Base-by-base conservation (phyloP, 2,888 invertebrate species). In the Seira ritae region DNA sequence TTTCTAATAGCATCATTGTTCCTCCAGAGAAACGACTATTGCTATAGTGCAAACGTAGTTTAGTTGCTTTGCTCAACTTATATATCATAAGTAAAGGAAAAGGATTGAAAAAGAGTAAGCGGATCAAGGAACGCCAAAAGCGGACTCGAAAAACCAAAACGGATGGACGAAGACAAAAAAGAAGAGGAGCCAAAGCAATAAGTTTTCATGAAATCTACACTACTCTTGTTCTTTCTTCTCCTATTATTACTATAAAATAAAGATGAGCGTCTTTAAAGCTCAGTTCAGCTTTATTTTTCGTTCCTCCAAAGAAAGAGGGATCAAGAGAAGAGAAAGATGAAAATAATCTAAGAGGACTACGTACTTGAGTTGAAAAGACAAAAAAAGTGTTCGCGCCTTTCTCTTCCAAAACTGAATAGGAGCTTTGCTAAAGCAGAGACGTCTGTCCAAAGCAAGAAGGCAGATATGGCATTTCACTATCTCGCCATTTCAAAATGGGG, bases 121-220 rank as follows among this genome's bases (percentile, higher is more conserved):
- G 79, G 79, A 79, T 69, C 70, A 77, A n/a, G 70, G 37, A 76
- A 76, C 68, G 67, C 76, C 68, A 76, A 76, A n/a, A 50, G 50
- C 20, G 73, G 71, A 46, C 60, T 60, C 60, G 17, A 10, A 60
- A 60, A 60, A 60, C 60, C 60, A 60, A 60, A 60, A 60, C 60
- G 15, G 60, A 60, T 60, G 60, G 60, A 60, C 42, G 42, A 42
- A 42, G 12, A 12, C 4, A 60, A n/a, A 60, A 60, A n/a, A 17
- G n/a, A n/a, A 46, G 22, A 76, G 37, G 37, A 68, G 67, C 37
- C 20, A n/a, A 42, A 22, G 80, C 75, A 80, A 75, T 80, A 75
- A 80, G 80, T 80, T 80, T 80, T 80, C 80, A 80, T 80, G 80
- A 80, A 80, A 80, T 80, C 80, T 72, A 74, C 74, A 74, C 50